These are phyloP conservation scores for Agapostemon virescens DNA, from an alignment of 2,888 invertebrate genomes.

Conservation along the genomic window DNA sequence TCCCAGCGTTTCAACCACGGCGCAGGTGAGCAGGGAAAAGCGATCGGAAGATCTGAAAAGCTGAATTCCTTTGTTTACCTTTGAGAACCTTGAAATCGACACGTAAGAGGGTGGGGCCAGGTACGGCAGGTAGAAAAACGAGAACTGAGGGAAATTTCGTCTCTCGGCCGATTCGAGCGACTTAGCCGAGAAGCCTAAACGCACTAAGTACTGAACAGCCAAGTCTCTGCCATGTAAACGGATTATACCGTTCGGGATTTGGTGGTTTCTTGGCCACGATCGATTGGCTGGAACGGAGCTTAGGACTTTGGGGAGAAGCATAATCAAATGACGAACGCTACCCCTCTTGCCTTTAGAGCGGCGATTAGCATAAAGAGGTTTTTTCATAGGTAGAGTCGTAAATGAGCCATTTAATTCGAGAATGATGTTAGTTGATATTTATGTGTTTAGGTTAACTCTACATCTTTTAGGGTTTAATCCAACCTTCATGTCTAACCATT, in stretches of 20 bases:
- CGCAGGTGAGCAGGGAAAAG: conserved; percentile 31
- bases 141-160: conserved; percentile 21
- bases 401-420: not conserved
- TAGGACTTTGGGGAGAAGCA: conserved; percentile 12
- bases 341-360: not conserved
- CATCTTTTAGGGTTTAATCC: too few relatives aligned
- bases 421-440: not conserved
- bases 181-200: conserved; percentile 68
- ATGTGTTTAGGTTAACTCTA: too few relatives aligned
- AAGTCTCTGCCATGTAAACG: conserved; percentile 62
- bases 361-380: not conserved
- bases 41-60: not conserved
- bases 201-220: conserved; percentile 29
- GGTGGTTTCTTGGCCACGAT: conserved; percentile 62
- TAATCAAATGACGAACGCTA: not conserved
- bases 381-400: not conserved
- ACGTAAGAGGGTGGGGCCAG: not conserved
- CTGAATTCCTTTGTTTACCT: conserved; percentile 15
- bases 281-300: conserved; percentile 18
- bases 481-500: too few relatives aligned
- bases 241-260: conserved; percentile 70
- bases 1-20: too few relatives aligned
- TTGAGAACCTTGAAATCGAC: conserved; percentile 19
- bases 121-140: not conserved
- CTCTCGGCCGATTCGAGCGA: conserved; percentile 48